Evolutionary conservation across 2,113 vertebrate genomes (phyloP), one percentile per base, ranked within the genome.

Genomic region (Tringa solitaria): DNA sequence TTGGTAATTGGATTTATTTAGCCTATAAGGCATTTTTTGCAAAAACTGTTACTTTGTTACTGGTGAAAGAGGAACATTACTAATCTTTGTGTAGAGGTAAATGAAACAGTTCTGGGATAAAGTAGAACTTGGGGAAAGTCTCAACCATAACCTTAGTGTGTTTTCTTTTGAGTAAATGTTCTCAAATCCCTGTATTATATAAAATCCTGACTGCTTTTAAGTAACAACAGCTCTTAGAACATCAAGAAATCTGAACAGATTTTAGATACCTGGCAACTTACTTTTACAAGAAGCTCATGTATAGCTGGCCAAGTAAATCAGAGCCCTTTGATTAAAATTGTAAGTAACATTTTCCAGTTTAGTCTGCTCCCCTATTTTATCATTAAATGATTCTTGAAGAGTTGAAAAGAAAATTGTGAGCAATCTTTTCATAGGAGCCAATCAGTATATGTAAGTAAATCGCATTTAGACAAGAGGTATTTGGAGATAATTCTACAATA

Each of bases 211-310:
- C 12, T 65, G 4, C 12, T 14, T 30, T 74, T 28, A 63, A 57
- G 24, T 54, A 77, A 14, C 15, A 41, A 37, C 12, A 27, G 14
- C 15, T 79, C 10, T 20, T 9, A 41, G 5, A 41, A 43, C 19
- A 4, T 57, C 51, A 67, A 48, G 51, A 45, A 59, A 48, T 46
- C 17, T 2, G 4, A 60, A 70, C 4, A 74, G 24, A 70, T 74
- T 74, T 81, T 24, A 56, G 23, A 24, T 24, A 57, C 8, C 6
- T 84, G 69, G 23, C 10, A 61, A n/a, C 7, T 41, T 54, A 28
- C 2, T 68, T 6, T 72, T 72, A 41, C 8, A 56, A 37, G 12
- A 57, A 53, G 5, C 13, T 89, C 0, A 0, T 27, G 16, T 70
- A 21, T 27, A 88, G 12, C 1, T 45, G 17, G 12, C 8, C 65